Evolutionary conservation across 1,140 invertebrate genomes (phyloP), one percentile per base, ranked within the genome.

Genomic region (Hermetia illucens): DNA sequence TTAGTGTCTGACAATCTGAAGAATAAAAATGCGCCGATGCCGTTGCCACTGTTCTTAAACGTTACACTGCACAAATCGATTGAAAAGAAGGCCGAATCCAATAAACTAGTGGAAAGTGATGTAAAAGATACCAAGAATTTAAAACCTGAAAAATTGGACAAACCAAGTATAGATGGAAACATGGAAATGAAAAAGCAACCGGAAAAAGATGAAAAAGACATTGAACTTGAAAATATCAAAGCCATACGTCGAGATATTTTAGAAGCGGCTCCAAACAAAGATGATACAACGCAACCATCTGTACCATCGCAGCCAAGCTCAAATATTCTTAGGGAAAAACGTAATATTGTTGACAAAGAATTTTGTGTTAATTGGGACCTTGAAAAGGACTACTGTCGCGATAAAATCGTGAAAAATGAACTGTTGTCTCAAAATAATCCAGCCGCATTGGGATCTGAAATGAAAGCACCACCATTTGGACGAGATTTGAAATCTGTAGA

Each of bases 191-290:
- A 8, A 39, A 33, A 41, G 2, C 20, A 36, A 31, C 21, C 5
- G 49, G 38, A n/a, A 44, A 45, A 25, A 35, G n/a, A n/a, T n/a
- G 19, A 35, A 10, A 6, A 19, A 35, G 34, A 46, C 1, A 41
- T 24, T 17, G 44, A 48, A 5, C 44, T 43, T 6, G 49, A 47
- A 4, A 58, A 56, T 35, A 46, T 58, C 1, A 55, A 58, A 24
- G 52, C 55, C 16, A 58, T 58, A 21, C 38, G 55, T 4, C 36
- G 55, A 1, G 55, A 58, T 19, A 34, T 58, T 35, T 36, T 58
- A 19, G 44, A 57, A 5, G 27, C 53, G 5, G 45, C 46, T 16
- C 31, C n/a, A 43, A 12, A 30, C 27, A 9, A 34, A 4, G 12
- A 10, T 3, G 32, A 34, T 3, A 12, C 32, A 5, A 12, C 30